Evolutionary conservation across 2,113 vertebrate species (phyloP), one percentile per base, ranked within the genome.

Genomic region (Semnopithecus entellus): DNA sequence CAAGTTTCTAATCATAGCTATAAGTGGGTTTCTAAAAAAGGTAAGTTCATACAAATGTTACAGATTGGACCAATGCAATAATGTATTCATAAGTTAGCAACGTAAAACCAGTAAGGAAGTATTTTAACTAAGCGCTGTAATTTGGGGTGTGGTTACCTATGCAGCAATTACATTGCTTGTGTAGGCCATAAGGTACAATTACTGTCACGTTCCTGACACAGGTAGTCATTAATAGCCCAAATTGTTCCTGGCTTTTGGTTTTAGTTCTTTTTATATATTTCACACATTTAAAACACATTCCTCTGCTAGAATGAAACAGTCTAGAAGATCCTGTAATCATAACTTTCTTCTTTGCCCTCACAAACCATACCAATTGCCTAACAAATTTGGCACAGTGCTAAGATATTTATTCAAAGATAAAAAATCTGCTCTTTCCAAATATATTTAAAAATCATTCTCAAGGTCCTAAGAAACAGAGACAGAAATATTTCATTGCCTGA

Each of bases 201-300:
- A 82, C 50, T 57, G 32, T 32, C 78, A 92, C 27, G 18, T 88
- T 95, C 78, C 82, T 94, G 88, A 85, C 88, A 72, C 68, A 64
- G 38, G 57, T 78, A 76, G 72, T 89, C 84, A 97, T 97, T 95
- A 97, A 98, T 78, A 96, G 94, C 22, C 45, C 68, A 93, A 90
- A 43, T 84, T 94, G 35, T 84, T 94, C 79, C n/a, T 57, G 82
- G 89, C 12, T 81, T 95, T 94, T 80, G 57, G 70, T 72, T 91
- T 92, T 81, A 94, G 88, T 83, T 95, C 93, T 95, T 95, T 97
- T 90, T 94, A 91, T 90, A 91, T 90, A 88, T 87, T 97, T 96
- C 70, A 96, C 40, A 50, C 23, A 35, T 85, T 83, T 83, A 73
- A 79, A 86, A 89, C 91, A 95, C 83, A 55, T 93, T 95, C 90